phyloP scores from a whole-genome alignment of 1,140 invertebrate species.

The Riptortus pedestris region DNA sequence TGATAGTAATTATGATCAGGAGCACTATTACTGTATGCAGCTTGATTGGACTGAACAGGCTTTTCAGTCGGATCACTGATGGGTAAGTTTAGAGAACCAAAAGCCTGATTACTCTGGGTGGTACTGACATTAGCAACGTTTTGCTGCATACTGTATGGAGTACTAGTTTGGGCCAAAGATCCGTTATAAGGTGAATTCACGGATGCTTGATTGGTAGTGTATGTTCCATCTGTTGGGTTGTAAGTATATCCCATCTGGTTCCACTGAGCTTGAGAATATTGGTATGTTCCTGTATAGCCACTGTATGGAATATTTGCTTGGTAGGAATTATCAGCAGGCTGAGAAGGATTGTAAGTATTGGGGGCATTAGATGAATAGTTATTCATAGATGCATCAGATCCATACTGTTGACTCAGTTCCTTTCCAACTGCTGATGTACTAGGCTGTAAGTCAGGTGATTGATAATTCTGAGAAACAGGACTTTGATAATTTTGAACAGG shows the following conservation, averaged over 20 bases:
- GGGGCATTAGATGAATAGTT: not conserved
- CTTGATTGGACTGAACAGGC: too few species aligned
- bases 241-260: not conserved
- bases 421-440: not conserved
- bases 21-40: too few species aligned
- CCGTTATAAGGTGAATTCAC: too few species aligned
- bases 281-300: not conserved
- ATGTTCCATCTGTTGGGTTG: not conserved
- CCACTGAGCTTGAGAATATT: not conserved
- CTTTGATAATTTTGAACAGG: conserved; percentile 8
- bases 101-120: too few species aligned
- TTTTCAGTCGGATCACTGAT: too few species aligned
- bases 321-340: not conserved
- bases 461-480: conserved; percentile 27
- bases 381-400: not conserved
- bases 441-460: not conserved
- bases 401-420: not conserved
- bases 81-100: too few species aligned
- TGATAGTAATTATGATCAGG: too few species aligned
- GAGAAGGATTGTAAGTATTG: not conserved
- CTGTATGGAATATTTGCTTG: not conserved
- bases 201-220: too few species aligned
- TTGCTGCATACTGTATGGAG: too few species aligned
- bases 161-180: too few species aligned
- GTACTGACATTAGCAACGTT: too few species aligned